phyloP scores from a whole-genome alignment of 2,113 vertebrate genomes.

The Raja brachyura region DNA sequence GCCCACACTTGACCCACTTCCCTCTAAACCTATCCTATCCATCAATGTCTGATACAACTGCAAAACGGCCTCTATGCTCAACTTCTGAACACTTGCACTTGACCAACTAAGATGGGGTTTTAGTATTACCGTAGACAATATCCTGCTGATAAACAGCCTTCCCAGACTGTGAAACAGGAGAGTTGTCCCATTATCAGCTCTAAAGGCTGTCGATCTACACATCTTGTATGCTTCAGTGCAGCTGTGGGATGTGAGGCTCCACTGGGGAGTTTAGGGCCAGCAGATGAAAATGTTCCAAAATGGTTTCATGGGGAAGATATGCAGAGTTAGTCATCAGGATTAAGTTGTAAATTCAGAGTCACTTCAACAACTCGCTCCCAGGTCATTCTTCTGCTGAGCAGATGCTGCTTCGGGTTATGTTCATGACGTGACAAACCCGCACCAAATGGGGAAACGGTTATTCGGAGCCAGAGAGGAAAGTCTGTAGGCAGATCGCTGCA shows the following conservation, averaged over 20 bases:
- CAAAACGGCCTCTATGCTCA: too few species aligned
- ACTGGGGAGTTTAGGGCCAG: slow-evolving; percentile 9
- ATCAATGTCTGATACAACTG: too few species aligned
- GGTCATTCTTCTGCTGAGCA: slow-evolving; percentile 15
- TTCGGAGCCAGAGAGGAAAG: slow-evolving; percentile 11
- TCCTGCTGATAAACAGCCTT: background rate
- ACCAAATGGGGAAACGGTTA: slow-evolving; percentile 16
- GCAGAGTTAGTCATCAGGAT: slow-evolving; percentile 34
- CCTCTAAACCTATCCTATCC: too few species aligned
- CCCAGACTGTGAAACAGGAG: background rate
- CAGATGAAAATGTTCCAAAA: slow-evolving; percentile 33
- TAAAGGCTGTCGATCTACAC: background rate
- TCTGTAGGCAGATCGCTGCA: background rate
- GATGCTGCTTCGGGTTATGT: background rate
- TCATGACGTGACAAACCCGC: background rate
- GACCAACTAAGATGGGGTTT: too few species aligned
- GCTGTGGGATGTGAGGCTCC: slow-evolving; percentile 6
- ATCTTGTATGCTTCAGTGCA: slow-evolving; percentile 18
- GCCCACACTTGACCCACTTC: too few species aligned
- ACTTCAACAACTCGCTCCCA: slow-evolving; percentile 14
- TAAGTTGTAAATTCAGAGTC: slow-evolving; percentile 25
- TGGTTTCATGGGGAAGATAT: slow-evolving; percentile 35
- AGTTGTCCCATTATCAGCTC: background rate
- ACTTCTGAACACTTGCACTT: too few species aligned
- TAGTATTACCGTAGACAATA: background rate